Conservation (phyloP, 2,797 vertebrate species). For the Vipera latastei region DNA sequence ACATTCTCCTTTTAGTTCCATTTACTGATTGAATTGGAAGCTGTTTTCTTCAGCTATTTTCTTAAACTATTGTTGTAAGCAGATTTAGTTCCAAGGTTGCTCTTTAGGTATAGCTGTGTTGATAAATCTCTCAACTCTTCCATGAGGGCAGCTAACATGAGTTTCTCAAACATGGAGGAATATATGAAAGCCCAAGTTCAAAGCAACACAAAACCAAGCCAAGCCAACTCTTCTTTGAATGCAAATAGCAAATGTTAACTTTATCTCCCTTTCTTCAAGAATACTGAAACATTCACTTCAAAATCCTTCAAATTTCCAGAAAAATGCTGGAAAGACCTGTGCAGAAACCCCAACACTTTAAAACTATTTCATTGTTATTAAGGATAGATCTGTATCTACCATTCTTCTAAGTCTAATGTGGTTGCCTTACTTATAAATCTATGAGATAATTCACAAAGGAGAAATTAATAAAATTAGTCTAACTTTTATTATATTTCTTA, state of each 20-base stretch:
- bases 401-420: neutral
- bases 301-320: constrained; percentile 11
- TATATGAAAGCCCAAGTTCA: neutral
- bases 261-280: neutral
- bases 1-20: constrained; percentile 16
- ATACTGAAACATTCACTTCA: neutral
- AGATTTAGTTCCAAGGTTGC: neutral
- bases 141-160: neutral
- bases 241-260: constrained; percentile 10
- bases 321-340: neutral
- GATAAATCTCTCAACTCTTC: constrained; percentile 3
- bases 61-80: constrained; percentile 23
- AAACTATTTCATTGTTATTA: neutral
- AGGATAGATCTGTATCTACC: neutral
- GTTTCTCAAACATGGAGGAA: neutral
- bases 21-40: constrained; percentile 32
- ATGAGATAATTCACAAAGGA: neutral
- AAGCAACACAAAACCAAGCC: neutral
- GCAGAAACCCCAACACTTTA: neutral
- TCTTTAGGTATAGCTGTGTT: neutral
- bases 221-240: neutral
- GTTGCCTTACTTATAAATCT: neutral
- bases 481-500: neutral
- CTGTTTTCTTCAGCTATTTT: constrained; percentile 2
- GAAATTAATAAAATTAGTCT: neutral